A percentile compares a stretch with the other conserved stretches of the same genome.
Evolutionary conservation across 2,888 invertebrate genomes (phyloP).

Genomic region (Agonopterix heracliana): DNA sequence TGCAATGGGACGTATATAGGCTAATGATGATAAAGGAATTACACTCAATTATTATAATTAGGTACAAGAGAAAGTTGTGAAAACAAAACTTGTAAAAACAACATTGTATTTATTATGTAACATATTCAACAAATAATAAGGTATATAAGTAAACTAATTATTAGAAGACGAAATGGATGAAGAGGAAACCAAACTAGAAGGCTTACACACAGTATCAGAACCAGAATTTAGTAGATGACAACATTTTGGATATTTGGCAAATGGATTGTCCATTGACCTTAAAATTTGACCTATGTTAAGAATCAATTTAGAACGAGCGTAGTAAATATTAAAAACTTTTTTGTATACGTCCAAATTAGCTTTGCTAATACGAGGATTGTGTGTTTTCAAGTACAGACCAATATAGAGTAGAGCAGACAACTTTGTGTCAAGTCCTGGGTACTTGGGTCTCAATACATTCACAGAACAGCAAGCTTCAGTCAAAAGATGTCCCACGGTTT

Average conservation of each 20-base stretch:
- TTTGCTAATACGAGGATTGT: constrained; percentile 49
- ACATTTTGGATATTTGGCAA: constrained; percentile 58
- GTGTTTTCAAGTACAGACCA: constrained; percentile 74
- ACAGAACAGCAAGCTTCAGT: constrained; percentile 72
- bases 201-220: constrained; percentile 24
- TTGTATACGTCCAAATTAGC: constrained; percentile 39
- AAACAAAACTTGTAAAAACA: too few species aligned
- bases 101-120: too few species aligned
- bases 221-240: constrained; percentile 16
- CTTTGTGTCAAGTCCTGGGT: constrained; percentile 71
- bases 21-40: too few species aligned
- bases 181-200: constrained; percentile 13
- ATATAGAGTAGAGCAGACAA: constrained; percentile 73
- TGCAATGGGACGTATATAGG: too few species aligned
- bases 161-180: too few species aligned
- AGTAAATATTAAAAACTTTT: constrained; percentile 45
- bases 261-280: constrained; percentile 75
- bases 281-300: constrained; percentile 56
- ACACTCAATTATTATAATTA: too few species aligned
- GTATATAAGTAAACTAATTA: too few species aligned
- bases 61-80: too few species aligned
- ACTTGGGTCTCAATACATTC: constrained; percentile 73
- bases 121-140: too few species aligned
- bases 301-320: constrained; percentile 51
- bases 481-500: constrained; percentile 71